phyloP scores from a whole-genome alignment of 2,888 invertebrate genomes.

The Branchipolynoe longqiensis region DNA sequence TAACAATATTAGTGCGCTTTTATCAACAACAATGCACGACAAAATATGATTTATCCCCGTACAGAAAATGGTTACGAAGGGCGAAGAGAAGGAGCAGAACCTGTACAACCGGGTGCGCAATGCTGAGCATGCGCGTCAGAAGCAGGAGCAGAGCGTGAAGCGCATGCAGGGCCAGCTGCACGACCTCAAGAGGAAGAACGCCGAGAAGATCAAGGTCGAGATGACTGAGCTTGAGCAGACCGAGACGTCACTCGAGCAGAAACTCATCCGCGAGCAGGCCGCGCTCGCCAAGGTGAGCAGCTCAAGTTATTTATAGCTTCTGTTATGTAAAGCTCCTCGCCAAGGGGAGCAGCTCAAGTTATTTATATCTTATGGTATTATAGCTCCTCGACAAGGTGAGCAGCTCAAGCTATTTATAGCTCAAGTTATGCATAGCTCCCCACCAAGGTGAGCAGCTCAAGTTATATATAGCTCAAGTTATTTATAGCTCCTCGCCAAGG shows the following conservation, averaged over 20 bases:
- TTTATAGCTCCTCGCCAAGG: no score
- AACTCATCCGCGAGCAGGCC: conserved; percentile 76
- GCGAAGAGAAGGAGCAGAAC: conserved; percentile 77
- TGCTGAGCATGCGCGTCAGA: conserved; percentile 78
- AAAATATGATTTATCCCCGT: conserved; percentile 53
- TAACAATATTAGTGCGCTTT: no score
- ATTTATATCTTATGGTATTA: no score
- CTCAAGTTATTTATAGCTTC: no score
- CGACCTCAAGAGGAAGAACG: conserved; percentile 75
- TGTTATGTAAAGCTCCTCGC: no score
- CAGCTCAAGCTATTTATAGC: no score
- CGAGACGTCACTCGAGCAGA: conserved; percentile 77
- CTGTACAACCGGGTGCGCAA: conserved; percentile 77
- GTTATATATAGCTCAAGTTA: no score
- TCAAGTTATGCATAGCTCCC: no score
- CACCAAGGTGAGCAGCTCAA: no score
- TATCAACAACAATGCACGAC: no score
- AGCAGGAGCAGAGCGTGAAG: conserved; percentile 78
- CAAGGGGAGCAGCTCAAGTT: no score
- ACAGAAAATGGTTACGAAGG: conserved; percentile 80
- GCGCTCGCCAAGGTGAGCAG: conserved; percentile 79
- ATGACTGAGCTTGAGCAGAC: conserved; percentile 70
- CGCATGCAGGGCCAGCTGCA: conserved; percentile 74
- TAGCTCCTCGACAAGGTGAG: no score
- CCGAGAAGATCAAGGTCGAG: conserved; percentile 74